Percentiles rank a stretch among this genome's conserved stretches.
Evolutionary conservation across 2,113 vertebrate genomes (phyloP).

Genomic region (Aptenodytes forsteri): DNA sequence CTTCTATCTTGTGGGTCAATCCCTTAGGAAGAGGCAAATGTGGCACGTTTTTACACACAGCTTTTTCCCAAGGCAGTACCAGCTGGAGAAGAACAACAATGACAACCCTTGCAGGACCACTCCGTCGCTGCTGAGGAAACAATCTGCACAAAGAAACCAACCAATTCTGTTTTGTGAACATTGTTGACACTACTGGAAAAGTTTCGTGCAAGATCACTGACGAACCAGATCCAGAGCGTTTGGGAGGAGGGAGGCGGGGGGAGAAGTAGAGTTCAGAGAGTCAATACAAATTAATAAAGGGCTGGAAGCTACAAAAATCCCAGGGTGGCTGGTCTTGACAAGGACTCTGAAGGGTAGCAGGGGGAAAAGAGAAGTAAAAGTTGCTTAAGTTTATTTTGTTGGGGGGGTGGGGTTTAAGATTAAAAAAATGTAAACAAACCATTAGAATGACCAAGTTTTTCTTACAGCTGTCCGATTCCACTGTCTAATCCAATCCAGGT

Average conservation of each 20-base stretch:
- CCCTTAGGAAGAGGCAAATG: not conserved
- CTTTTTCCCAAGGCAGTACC: not conserved
- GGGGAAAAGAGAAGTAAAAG: not conserved
- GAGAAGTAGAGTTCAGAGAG: not conserved
- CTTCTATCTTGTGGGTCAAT: not conserved
- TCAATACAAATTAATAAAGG: not conserved
- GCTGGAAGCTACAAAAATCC: not conserved
- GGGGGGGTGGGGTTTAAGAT: not conserved
- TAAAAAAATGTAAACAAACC: not conserved
- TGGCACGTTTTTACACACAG: not conserved
- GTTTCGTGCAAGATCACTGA: not conserved
- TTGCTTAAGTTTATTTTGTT: not conserved
- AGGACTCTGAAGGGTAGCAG: not conserved
- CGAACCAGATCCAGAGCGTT: not conserved
- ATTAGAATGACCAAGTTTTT: not conserved
- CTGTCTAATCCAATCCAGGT: not conserved
- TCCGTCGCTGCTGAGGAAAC: not conserved
- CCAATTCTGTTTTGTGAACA: not conserved
- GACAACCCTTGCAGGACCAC: not conserved
- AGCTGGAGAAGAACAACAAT: not conserved
- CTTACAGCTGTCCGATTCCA: not conserved
- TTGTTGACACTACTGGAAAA: not conserved
- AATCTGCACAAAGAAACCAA: not conserved
- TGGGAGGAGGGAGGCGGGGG: not conserved
- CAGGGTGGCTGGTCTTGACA: not conserved